Percentiles rank a stretch among this genome's conserved stretches.
These are phyloP conservation scores for Lordiphosa clarofinis DNA, from an alignment of 1,140 invertebrate genomes.

Conservation along the genomic window DNA sequence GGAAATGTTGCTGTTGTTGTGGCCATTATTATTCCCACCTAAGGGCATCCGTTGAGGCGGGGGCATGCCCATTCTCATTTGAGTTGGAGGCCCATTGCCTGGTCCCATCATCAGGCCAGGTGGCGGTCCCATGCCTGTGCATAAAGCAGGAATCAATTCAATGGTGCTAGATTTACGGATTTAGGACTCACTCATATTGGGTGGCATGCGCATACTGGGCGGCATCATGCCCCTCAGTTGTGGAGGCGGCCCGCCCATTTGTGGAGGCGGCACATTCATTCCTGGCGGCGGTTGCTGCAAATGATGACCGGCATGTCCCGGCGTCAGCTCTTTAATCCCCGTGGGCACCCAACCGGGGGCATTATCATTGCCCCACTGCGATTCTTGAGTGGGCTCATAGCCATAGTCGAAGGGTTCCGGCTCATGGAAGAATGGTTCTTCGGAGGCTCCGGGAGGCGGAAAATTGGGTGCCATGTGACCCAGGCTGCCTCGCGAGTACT, in stretches of 20 bases:
- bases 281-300: constrained; percentile 69
- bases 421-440: constrained; percentile 82
- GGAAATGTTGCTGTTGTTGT: constrained; percentile 6
- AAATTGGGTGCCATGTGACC: constrained; percentile 83
- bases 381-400: constrained; percentile 87
- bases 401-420: constrained; percentile 86
- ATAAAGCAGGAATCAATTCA: not conserved
- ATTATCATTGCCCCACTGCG: constrained; percentile 84
- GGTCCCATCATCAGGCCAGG: constrained; percentile 67
- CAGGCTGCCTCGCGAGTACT: constrained; percentile 86
- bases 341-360: constrained; percentile 81
- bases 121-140: constrained; percentile 66
- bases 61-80: constrained; percentile 54
- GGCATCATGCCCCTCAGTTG: constrained; percentile 65
- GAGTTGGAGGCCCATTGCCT: constrained; percentile 11
- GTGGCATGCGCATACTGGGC: constrained; percentile 62
- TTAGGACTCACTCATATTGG: constrained; percentile 58
- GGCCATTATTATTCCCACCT: constrained; percentile 32
- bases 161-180: no score
- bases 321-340: constrained; percentile 84
- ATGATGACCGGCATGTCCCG: constrained; percentile 78
- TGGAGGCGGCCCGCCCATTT: constrained; percentile 79
- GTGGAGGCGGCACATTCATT: constrained; percentile 73
- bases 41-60: constrained; percentile 56
- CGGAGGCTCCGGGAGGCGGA: constrained; percentile 81